phyloP scores from a whole-genome alignment of 2,797 vertebrate species.

The Mastacembelus armatus region DNA sequence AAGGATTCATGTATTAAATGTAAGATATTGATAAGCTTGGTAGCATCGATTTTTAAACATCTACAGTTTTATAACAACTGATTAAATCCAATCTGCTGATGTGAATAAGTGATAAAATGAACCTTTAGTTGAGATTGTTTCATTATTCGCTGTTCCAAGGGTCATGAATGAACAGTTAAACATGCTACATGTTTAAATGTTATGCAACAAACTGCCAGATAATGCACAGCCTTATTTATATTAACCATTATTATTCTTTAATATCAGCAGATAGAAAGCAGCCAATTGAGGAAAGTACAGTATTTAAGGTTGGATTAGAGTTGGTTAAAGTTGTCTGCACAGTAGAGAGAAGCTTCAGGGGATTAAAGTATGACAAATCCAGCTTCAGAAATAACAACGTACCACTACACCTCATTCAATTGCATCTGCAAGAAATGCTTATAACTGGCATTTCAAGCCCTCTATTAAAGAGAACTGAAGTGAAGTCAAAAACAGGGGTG shows the following conservation, averaged over 20 bases:
- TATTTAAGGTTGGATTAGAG: slow-evolving; percentile 1
- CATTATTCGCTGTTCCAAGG: not conserved
- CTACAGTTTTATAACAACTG: not conserved
- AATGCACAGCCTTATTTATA: too few species aligned
- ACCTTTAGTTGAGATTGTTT: not conserved
- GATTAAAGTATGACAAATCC: slow-evolving; percentile 18
- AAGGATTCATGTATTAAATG: not conserved
- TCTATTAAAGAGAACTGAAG: not conserved
- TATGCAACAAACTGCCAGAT: not conserved
- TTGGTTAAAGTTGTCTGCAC: slow-evolving; percentile 4
- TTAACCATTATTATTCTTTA: not conserved
- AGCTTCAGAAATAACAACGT: too few species aligned
- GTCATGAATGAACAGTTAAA: not conserved
- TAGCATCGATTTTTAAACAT: not conserved
- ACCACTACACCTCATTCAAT: slow-evolving; percentile 12
- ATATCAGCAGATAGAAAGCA: not conserved
- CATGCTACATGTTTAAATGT: not conserved
- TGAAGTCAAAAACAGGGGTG: not conserved
- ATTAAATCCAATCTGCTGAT: not conserved
- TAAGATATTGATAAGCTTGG: not conserved
- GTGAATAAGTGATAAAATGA: not conserved
- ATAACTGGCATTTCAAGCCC: too few species aligned
- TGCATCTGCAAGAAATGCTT: slow-evolving; percentile 9
- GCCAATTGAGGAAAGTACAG: not conserved
- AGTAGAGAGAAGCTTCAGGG: slow-evolving; percentile 13